Evolutionary conservation across 1,140 invertebrate genomes (phyloP), one percentile per base, ranked within the genome.

Genomic region (Melipona quadrifasciata): DNA sequence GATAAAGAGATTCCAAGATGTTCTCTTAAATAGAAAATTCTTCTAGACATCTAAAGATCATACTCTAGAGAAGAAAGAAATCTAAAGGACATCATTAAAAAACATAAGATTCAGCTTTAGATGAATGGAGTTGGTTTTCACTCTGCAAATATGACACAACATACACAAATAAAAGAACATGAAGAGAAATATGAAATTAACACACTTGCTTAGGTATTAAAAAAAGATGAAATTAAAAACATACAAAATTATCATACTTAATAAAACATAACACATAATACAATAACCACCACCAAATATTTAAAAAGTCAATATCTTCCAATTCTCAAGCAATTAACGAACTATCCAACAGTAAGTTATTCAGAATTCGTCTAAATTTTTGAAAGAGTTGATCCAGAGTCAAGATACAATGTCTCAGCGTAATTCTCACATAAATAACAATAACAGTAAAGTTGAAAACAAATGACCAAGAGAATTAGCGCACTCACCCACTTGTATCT

Each of bases 401-500:
- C n/a, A 27, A 65, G 27, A 16, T 8, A 27, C 27, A 17, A 67
- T 21, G 19, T 21, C 31, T 67, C 39, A 19, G 2, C 27, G 31
- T 67, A 17, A 65, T 12, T 34, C 10, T 11, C 4, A 10, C 27
- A 31, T n/a, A 31, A 65, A 27, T 19, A 8, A 65, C 14, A 19
- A 12, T 10, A 21, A 34, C 1, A 4, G 31, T 21, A 8, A 8
- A 16, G 24, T 12, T 11, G 39, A 12, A 21, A 1, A 55, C 58
- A 10, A 73, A 19, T 19, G 47, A 6, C 27, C 21, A 61, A 34
- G 64, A 57, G 14, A 73, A 53, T 31, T 31, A 65, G 14, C 21
- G 4, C 34, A 87, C 91, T 93, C 80, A 93, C 93, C 70, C 70
- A 64, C 91, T 73, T 81, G 55, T 80, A 82, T 81, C 76, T 86